Evolutionary conservation across 2,797 vertebrate species (phyloP).

Genomic region (Anguilla marmorata): DNA sequence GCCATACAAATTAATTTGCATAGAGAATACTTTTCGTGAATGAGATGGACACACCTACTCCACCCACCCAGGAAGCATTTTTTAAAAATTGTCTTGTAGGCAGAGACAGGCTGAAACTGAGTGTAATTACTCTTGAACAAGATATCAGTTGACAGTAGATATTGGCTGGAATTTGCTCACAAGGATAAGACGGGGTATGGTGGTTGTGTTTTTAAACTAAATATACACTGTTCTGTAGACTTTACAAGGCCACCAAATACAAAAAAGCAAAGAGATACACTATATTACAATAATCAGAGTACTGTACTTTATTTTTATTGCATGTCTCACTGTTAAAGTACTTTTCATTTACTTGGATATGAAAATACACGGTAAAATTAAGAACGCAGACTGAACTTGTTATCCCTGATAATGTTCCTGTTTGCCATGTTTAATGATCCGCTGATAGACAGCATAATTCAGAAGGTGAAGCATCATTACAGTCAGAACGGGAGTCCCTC

Average conservation of each 20-base stretch:
- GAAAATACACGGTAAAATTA: background rate
- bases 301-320: background rate
- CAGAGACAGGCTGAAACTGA: no score
- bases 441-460: slow-evolving; percentile 79
- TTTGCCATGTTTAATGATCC: background rate
- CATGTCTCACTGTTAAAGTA: background rate
- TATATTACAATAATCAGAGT: background rate
- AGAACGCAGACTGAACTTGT: background rate
- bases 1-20: no score
- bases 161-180: slow-evolving; percentile 18
- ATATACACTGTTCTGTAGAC: background rate
- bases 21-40: no score
- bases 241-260: background rate
- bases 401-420: background rate
- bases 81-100: no score
- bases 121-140: background rate
- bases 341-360: background rate
- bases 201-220: background rate
- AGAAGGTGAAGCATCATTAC: slow-evolving; percentile 88
- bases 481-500: slow-evolving; percentile 70
- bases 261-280: background rate
- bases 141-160: background rate
- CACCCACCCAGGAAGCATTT: no score
- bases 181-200: background rate
- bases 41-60: no score